Conservation (phyloP, 1,140 invertebrate genomes). For the Glossosoma conforme region DNA sequence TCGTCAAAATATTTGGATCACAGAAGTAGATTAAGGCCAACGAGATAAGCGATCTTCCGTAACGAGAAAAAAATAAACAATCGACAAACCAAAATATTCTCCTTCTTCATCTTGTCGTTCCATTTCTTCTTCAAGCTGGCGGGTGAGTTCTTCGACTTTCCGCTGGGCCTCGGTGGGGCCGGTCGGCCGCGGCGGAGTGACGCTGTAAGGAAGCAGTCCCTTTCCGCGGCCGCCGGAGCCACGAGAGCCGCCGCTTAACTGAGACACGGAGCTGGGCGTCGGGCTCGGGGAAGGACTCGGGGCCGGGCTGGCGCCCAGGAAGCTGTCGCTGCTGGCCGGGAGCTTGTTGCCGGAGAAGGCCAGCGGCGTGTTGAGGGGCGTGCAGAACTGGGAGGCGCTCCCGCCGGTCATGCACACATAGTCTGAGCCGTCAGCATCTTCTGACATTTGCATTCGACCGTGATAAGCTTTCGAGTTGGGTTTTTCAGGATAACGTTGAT, state of each 20-base stretch:
- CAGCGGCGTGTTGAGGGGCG: conserved; percentile 22
- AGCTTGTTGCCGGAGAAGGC: conserved; percentile 34
- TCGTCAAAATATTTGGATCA: not conserved
- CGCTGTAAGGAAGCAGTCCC: conserved; percentile 78
- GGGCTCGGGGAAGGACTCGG: conserved; percentile 47
- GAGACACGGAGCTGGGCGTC: conserved; percentile 49
- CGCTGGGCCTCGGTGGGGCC: conserved; percentile 85
- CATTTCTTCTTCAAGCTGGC: conserved; percentile 90
- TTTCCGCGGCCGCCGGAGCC: conserved; percentile 59
- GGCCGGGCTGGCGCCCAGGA: conserved; percentile 35
- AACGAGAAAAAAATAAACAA: not conserved
- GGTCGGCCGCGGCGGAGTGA: conserved; percentile 77
- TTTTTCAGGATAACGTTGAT: conserved; percentile 38
- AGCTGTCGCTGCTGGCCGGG: conserved; percentile 42
- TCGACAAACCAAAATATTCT: conserved; percentile 86
- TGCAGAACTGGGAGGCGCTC: conserved; percentile 36
- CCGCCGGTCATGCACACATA: conserved; percentile 68
- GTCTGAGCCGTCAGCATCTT: conserved; percentile 63
- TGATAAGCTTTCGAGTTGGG: too few relatives aligned
- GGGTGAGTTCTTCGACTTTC: conserved; percentile 85
- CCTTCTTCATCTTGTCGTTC: conserved; percentile 90
- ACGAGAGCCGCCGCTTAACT: conserved; percentile 44
- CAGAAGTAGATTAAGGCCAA: not conserved
- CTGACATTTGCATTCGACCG: conserved; percentile 42
- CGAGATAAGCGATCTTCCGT: not conserved